Conservation (phyloP, 2,797 vertebrate species). For the Tragelaphus oryx region DNA sequence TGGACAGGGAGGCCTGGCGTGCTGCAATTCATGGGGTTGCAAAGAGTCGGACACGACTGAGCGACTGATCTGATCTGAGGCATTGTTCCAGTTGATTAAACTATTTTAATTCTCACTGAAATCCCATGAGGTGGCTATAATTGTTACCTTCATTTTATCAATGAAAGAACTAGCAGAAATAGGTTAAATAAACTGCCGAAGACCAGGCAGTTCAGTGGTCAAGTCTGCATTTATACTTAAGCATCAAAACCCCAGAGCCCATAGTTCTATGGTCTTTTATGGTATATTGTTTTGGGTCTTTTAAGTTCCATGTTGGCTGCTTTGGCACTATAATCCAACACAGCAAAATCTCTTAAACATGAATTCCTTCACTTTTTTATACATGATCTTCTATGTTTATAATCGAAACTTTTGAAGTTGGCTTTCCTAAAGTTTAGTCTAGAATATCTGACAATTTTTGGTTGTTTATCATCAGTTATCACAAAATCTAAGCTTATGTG, state of each 20-base stretch:
- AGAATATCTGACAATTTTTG: background rate
- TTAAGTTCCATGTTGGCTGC: background rate
- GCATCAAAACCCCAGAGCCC: background rate
- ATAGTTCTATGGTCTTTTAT: background rate
- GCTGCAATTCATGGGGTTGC: fast-evolving
- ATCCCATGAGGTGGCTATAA: background rate
- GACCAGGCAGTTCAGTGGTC: background rate
- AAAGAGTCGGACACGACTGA: no score
- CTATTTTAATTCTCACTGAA: background rate
- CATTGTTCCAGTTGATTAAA: background rate
- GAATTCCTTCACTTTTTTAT: background rate
- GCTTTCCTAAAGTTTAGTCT: background rate
- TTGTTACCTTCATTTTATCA: background rate
- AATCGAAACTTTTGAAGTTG: background rate
- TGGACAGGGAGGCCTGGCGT: no score
- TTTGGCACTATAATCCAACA: background rate
- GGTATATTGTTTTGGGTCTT: background rate
- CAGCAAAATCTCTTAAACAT: background rate
- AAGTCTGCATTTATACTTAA: background rate
- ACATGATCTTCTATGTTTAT: background rate
- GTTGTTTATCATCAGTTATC: background rate
- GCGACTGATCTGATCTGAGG: background rate
- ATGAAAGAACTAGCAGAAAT: background rate
- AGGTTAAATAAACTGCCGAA: background rate
- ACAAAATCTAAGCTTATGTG: background rate